These are phyloP conservation scores for Bombyx mandarina DNA, from an alignment of 1,140 invertebrate species.

Conservation along the genomic window DNA sequence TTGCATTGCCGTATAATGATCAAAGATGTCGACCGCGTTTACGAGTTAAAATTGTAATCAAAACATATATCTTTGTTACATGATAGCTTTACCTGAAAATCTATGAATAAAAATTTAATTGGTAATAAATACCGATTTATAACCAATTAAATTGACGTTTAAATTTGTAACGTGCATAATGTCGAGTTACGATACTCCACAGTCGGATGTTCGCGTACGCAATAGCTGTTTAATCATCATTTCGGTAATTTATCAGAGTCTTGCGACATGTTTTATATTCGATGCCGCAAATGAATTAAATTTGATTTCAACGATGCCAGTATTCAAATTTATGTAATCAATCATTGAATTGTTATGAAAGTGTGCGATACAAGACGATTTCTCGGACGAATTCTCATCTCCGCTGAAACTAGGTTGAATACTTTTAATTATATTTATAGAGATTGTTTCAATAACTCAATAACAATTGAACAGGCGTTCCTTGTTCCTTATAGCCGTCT, in stretches of 20 bases:
- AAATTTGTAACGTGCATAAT: constrained; percentile 18
- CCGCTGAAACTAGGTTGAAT: constrained; percentile 41
- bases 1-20: no score
- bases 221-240: constrained; percentile 56
- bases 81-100: not conserved
- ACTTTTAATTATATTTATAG: not conserved
- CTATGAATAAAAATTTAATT: constrained; percentile 1
- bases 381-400: constrained; percentile 64
- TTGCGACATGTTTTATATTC: constrained; percentile 51
- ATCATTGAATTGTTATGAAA: constrained; percentile 68
- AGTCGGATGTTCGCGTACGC: constrained; percentile 19
- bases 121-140: constrained; percentile 11
- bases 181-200: constrained; percentile 23
- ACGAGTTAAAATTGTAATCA: no score
- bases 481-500: no score
- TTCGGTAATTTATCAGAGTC: constrained; percentile 61
- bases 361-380: constrained; percentile 61
- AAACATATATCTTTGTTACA: no score
- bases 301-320: constrained; percentile 58
- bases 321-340: constrained; percentile 70
- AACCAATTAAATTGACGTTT: constrained; percentile 21
- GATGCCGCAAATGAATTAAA: constrained; percentile 63
- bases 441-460: no score
- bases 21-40: no score
- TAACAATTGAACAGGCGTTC: no score